These are phyloP conservation scores for Lepidostoma basale DNA, from an alignment of 1,140 invertebrate genomes.

Conservation along the genomic window DNA sequence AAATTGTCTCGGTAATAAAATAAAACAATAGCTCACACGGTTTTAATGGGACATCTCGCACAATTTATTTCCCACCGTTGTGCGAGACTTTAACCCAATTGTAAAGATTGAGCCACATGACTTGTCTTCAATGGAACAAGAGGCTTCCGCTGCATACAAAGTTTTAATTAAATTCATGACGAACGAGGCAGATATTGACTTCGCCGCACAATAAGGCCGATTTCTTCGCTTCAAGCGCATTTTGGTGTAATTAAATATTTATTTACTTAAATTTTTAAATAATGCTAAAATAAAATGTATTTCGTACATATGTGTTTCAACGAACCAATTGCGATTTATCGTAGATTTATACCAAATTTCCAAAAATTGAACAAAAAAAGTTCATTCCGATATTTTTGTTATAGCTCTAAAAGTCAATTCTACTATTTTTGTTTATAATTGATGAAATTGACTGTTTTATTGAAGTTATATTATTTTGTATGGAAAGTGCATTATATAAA, in stretches of 20 bases:
- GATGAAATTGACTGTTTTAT: no score
- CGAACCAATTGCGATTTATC: no score
- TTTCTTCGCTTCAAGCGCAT: background rate
- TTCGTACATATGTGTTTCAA: no score
- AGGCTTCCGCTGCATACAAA: conserved; percentile 33
- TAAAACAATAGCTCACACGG: conserved; percentile 16
- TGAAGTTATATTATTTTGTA: no score
- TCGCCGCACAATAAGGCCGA: background rate
- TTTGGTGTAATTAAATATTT: conserved; percentile 1
- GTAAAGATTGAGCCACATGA: conserved; percentile 34
- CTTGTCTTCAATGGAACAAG: conserved; percentile 32
- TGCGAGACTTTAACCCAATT: conserved; percentile 27
- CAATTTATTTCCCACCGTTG: conserved; percentile 34
- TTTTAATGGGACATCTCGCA: background rate
- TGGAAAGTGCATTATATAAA: no score
- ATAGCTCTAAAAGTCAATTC: no score
- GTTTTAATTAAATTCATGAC: conserved; percentile 41
- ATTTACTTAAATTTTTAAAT: conserved; percentile 3
- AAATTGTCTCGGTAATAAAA: conserved; percentile 2
- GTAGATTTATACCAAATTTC: no score
- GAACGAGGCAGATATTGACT: conserved; percentile 14
- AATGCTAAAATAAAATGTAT: no score
- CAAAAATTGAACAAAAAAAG: no score
- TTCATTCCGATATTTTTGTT: no score
- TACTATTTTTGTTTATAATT: no score